These are phyloP conservation scores for Willisornis vidua DNA, from an alignment of 2,113 vertebrate genomes.

Conservation along the genomic window DNA sequence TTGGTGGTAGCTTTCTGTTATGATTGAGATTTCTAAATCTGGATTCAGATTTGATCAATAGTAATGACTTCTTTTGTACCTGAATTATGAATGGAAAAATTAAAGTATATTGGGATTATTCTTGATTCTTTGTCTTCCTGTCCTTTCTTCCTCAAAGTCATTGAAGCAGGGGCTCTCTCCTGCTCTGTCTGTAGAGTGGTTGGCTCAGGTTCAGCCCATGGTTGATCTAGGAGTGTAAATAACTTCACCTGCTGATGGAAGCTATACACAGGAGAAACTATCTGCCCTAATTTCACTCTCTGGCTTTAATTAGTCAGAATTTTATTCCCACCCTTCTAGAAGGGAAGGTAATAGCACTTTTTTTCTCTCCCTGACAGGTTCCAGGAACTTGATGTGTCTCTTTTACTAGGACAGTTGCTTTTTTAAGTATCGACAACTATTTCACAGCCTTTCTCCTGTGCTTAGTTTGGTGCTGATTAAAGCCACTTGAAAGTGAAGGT, in stretches of 20 bases:
- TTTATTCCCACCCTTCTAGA: neutral
- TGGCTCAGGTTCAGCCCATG: neutral
- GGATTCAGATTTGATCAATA: neutral
- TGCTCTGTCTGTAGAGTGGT: neutral
- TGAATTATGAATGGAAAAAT: neutral
- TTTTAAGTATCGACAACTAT: neutral
- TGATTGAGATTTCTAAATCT: neutral
- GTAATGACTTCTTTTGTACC: neutral
- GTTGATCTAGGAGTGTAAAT: neutral
- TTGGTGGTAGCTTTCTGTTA: neutral
- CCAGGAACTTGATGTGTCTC: neutral
- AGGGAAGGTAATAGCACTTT: neutral
- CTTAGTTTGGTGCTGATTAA: neutral
- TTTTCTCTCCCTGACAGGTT: neutral
- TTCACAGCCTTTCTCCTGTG: neutral
- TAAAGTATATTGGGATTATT: neutral
- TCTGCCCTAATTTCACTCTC: neutral
- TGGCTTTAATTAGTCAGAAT: neutral
- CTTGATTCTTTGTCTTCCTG: neutral
- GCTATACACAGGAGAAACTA: neutral
- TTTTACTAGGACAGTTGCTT: neutral
- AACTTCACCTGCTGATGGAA: neutral
- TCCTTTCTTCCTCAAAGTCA: neutral
- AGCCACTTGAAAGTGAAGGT: neutral
- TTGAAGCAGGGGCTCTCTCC: neutral